Percentiles rank a stretch among this genome's conserved stretches.
phyloP scores from a whole-genome alignment of 2,113 vertebrate species.

The Chaetura pelagica region DNA sequence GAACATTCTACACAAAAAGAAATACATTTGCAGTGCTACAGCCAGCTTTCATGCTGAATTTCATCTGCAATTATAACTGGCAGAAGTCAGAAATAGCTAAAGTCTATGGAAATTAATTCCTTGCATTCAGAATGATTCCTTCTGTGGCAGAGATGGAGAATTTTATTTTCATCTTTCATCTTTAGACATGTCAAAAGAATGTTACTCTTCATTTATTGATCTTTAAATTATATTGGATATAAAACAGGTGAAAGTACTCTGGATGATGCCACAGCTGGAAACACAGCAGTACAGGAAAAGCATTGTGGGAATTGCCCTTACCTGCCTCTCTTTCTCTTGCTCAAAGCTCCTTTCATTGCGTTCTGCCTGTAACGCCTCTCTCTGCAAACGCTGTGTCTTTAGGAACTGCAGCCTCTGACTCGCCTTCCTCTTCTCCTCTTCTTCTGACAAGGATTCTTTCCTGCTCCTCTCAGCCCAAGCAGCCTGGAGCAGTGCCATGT shows the following conservation, averaged over 20 bases:
- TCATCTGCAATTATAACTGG: not conserved
- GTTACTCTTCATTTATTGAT: not conserved
- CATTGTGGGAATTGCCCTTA: not conserved
- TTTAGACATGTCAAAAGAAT: not conserved
- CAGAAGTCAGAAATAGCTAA: not conserved
- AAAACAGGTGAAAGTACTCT: not conserved
- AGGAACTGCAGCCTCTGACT: slow-evolving; percentile 48
- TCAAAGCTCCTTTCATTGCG: not conserved
- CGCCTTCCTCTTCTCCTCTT: slow-evolving; percentile 28
- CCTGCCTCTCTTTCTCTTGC: slow-evolving; percentile 41
- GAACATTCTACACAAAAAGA: slow-evolving; percentile 18
- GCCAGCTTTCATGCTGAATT: not conserved
- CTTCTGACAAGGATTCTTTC: slow-evolving; percentile 10
- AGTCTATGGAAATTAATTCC: not conserved
- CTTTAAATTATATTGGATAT: not conserved
- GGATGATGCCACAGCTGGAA: not conserved
- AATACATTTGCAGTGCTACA: not conserved
- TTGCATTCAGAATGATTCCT: not conserved
- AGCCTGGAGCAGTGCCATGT: slow-evolving; percentile 28
- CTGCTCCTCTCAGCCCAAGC: slow-evolving; percentile 43
- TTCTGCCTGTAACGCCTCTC: slow-evolving; percentile 20
- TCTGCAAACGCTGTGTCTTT: not conserved
- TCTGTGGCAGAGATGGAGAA: not conserved
- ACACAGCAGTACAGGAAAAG: not conserved
- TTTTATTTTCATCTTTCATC: not conserved